These are phyloP conservation scores for Scotopteryx bipunctaria DNA, from an alignment of 2,888 invertebrate species.

Conservation along the genomic window DNA sequence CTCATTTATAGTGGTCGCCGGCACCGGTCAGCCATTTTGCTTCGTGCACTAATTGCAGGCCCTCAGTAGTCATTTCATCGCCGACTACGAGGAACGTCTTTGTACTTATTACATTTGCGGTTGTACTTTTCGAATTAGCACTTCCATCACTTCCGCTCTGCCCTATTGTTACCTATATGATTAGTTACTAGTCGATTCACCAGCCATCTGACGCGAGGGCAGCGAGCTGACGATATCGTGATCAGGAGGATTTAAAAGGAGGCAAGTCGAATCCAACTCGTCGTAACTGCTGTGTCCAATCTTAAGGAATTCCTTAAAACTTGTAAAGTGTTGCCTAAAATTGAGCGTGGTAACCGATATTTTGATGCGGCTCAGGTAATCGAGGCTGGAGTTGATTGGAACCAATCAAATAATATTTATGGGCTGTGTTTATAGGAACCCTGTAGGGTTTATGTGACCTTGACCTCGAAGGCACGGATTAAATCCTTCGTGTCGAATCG, in stretches of 20 bases:
- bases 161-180: slow-evolving; percentile 65
- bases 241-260: slow-evolving; percentile 38
- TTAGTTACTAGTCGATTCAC: slow-evolving; percentile 53
- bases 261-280: slow-evolving; percentile 40
- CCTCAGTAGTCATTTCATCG: slow-evolving; percentile 74
- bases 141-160: slow-evolving; percentile 73
- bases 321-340: slow-evolving; percentile 54
- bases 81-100: slow-evolving; percentile 66
- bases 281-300: slow-evolving; percentile 42
- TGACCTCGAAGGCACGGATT: slow-evolving; percentile 43
- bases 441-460: slow-evolving; percentile 43
- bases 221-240: slow-evolving; percentile 29
- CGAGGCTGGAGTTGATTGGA: slow-evolving; percentile 73
- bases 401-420: slow-evolving; percentile 79
- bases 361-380: slow-evolving; percentile 58
- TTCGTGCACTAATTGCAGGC: slow-evolving; percentile 73
- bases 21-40: slow-evolving; percentile 77
- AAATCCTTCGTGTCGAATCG: slow-evolving; percentile 76
- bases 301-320: slow-evolving; percentile 44
- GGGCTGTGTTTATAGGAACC: slow-evolving; percentile 56
- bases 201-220: slow-evolving; percentile 17
- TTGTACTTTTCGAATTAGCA: slow-evolving; percentile 81
- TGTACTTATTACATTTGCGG: slow-evolving; percentile 72
- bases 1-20: slow-evolving; percentile 43
- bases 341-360: slow-evolving; percentile 54